A percentile compares a stretch with the other conserved stretches of the same genome.
These are phyloP conservation scores for Ivindomyrus marchei DNA, from an alignment of 2,113 vertebrate species.

Conservation along the genomic window DNA sequence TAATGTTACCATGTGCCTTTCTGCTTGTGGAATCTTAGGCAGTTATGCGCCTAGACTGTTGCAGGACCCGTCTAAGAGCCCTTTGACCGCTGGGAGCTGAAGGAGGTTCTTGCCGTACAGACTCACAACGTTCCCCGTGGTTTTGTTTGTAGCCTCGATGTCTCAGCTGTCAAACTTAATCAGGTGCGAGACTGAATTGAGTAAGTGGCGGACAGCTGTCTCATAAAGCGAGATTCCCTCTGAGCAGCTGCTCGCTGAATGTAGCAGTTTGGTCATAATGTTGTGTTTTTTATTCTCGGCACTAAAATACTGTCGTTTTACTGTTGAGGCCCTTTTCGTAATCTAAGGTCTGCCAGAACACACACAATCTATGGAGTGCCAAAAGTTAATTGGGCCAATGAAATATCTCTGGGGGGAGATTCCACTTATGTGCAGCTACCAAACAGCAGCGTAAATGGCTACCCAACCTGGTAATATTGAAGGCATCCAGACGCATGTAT, in stretches of 20 bases:
- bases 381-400: not conserved
- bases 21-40: not conserved
- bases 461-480: not conserved
- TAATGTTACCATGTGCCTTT: not conserved
- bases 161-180: slow-evolving; percentile 22
- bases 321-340: not conserved
- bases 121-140: not conserved
- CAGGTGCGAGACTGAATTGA: slow-evolving; percentile 12
- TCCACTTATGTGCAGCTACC: not conserved
- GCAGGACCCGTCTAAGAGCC: not conserved
- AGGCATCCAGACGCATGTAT: not conserved
- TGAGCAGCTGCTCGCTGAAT: slow-evolving; percentile 7
- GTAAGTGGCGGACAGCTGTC: slow-evolving; percentile 23
- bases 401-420: not conserved
- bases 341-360: not conserved
- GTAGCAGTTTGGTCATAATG: slow-evolving; percentile 17
- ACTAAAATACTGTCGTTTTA: not conserved
- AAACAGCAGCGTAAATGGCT: not conserved
- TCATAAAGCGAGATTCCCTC: slow-evolving; percentile 19
- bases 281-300: not conserved
- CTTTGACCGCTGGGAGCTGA: not conserved
- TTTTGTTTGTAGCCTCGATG: slow-evolving; percentile 5
- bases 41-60: not conserved
- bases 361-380: not conserved
- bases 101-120: not conserved